Conservation (phyloP, 37 sponge, comb jelly and placozoan genomes). For the Cladorhizidae sp. region DNA sequence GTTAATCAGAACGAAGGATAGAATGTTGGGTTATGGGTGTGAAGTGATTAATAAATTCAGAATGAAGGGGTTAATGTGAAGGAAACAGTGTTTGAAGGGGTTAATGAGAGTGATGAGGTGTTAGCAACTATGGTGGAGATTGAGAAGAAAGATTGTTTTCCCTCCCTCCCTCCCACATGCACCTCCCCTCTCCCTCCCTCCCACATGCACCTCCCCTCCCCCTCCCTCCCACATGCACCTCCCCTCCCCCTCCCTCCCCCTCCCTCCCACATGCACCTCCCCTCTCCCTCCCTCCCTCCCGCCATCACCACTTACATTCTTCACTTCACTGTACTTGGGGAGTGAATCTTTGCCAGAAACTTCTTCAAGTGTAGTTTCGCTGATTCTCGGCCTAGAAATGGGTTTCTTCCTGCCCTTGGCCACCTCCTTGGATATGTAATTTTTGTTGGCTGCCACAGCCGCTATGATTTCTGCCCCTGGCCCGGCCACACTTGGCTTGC, state of each 20-base stretch:
- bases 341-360: slow-evolving; percentile 14
- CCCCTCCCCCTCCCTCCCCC: background rate
- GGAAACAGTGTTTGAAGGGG: too few species aligned
- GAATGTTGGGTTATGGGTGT: too few species aligned
- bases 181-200: too few species aligned
- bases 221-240: background rate
- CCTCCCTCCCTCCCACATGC: too few species aligned
- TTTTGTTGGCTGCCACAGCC: slow-evolving; percentile 33
- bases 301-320: slow-evolving; percentile 8
- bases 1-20: too few species aligned
- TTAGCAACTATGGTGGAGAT: too few species aligned
- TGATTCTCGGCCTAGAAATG: background rate
- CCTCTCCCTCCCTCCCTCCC: background rate
- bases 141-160: too few species aligned
- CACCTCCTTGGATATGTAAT: slow-evolving; percentile 16
- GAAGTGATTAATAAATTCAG: too few species aligned
- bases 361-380: slow-evolving; percentile 21
- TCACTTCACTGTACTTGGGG: slow-evolving; percentile 34
- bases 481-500: slow-evolving; percentile 68
- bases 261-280: background rate
- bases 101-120: too few species aligned
- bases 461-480: slow-evolving; percentile 51
- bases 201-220: too few species aligned
- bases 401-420: background rate
- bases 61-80: too few species aligned